A percentile compares a stretch with the other conserved stretches of the same genome.
Evolutionary conservation across 2,113 vertebrate genomes (phyloP).

Genomic region (Anarhynchus alexandrinus): DNA sequence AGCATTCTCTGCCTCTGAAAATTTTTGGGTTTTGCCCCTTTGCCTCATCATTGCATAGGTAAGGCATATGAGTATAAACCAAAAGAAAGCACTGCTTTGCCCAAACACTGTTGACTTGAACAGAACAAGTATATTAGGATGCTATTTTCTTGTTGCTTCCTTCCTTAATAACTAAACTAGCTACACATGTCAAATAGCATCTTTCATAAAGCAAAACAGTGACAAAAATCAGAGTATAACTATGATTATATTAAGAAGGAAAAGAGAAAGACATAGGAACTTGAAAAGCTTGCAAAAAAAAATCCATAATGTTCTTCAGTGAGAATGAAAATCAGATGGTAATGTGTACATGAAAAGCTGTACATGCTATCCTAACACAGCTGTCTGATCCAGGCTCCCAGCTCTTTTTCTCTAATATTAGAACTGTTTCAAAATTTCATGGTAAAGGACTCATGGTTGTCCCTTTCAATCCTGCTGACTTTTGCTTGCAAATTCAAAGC

Average conservation of each 20-base stretch:
- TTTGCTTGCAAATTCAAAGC: not conserved
- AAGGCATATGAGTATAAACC: not conserved
- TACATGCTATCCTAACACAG: not conserved
- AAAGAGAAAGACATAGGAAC: not conserved
- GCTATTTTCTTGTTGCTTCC: not conserved
- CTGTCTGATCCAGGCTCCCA: not conserved
- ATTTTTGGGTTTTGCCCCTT: not conserved
- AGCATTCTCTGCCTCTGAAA: not conserved
- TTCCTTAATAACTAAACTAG: not conserved
- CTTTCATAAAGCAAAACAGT: slow-evolving; percentile 16
- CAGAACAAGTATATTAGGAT: not conserved
- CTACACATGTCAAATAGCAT: not conserved
- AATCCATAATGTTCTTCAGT: not conserved
- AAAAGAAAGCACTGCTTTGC: not conserved
- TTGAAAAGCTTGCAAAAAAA: slow-evolving; percentile 1
- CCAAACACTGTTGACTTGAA: not conserved
- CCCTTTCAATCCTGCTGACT: slow-evolving; percentile 16
- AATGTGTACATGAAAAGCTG: not conserved
- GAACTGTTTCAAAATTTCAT: slow-evolving; percentile 10
- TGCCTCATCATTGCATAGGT: not conserved
- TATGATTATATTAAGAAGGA: not conserved
- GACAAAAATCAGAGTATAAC: not conserved
- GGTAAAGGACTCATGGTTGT: not conserved
- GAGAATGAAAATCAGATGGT: not conserved
- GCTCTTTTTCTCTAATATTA: not conserved